These are phyloP conservation scores for Drosophila mettleri DNA, from an alignment of 2,888 invertebrate genomes.

Conservation along the genomic window DNA sequence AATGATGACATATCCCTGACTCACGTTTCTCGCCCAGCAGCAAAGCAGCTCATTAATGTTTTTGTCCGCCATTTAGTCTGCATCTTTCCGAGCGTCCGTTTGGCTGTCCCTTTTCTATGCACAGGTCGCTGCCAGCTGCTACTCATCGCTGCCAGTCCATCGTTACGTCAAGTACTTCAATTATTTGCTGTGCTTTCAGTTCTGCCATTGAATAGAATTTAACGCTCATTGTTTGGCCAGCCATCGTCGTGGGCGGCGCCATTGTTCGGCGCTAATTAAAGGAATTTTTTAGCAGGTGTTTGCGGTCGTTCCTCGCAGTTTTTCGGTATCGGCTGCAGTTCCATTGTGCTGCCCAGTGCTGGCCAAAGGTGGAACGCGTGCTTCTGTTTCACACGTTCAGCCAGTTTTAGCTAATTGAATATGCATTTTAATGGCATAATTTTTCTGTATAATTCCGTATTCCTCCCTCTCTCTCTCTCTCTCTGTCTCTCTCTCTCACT, in stretches of 20 bases:
- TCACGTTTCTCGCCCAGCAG: slow-evolving; percentile 28
- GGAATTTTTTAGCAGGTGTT: slow-evolving; percentile 76
- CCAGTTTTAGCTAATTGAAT: slow-evolving; percentile 62
- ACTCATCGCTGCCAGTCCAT: slow-evolving; percentile 39
- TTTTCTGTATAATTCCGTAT: slow-evolving; percentile 27
- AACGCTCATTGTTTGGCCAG: slow-evolving; percentile 73
- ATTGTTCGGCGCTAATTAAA: slow-evolving; percentile 76
- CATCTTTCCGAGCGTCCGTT: slow-evolving; percentile 2
- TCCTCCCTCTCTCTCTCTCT: not conserved
- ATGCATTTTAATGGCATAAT: slow-evolving; percentile 55
- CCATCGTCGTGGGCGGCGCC: slow-evolving; percentile 37
- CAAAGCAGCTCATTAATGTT: slow-evolving; percentile 67
- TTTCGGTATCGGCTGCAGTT: slow-evolving; percentile 10
- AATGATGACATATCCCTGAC: slow-evolving; percentile 54
- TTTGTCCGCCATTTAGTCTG: slow-evolving; percentile 44
- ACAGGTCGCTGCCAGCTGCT: slow-evolving; percentile 28
- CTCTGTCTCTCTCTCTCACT: slow-evolving; percentile 5
- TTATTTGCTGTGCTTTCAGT: slow-evolving; percentile 74
- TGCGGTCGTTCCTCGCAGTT: slow-evolving; percentile 50
- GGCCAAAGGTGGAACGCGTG: slow-evolving; percentile 25
- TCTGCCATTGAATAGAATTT: slow-evolving; percentile 74
- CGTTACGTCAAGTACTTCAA: slow-evolving; percentile 66
- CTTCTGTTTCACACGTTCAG: slow-evolving; percentile 31
- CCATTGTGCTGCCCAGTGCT: slow-evolving; percentile 8
- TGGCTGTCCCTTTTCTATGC: slow-evolving; percentile 19